Evolutionary conservation across 2,797 vertebrate genomes (phyloP), one percentile per base, ranked within the genome.

Genomic region (Uromys caudimaculatus): DNA sequence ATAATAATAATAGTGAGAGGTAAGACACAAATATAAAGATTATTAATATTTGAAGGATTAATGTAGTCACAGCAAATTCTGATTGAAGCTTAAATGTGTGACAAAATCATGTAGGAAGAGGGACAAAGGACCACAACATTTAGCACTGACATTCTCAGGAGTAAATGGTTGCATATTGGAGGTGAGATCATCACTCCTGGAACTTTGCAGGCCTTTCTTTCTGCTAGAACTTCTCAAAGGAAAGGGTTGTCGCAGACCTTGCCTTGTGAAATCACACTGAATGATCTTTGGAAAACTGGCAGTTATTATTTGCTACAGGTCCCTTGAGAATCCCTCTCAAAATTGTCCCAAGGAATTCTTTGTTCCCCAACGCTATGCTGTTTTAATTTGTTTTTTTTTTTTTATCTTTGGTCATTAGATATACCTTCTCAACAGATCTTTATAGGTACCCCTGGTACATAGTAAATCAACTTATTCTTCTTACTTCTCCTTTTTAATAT

Each of bases 81-180:
- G 11, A 44, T 10, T n/a, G 32, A 75, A 54, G 29, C 3, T 32
- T 24, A 38, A 69, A 14, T 38, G 14, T 62, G 29, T 62, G 29
- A 1, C 21, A 44, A 44, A 84, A 38, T 5, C 54, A 13, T 67
- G n/a, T 6, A 24, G 6, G 1, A 47, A 32, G 47, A 58, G 17
- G 24, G 27, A 52, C 1, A 29, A 52, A 9, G 14, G 0, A 41
- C 29, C 3, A 41, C 9, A 4, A 13, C 0, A 17, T 35, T 79
- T 81, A 47, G 10, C 24, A 27, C 6, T 54, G 12, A 6, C 12
- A 4, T 82, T 85, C 64, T 16, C 14, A 58, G 0, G 14, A 69
- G 17, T 4, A 69, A 67, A 58, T 13, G 2, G 0, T 58, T 67
- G 21, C 67, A 35, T 81, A 41, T 16, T 79, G 9, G 6, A 73